These are phyloP conservation scores for Heliconius congener DNA, from an alignment of 1,140 invertebrate genomes.

Conservation along the genomic window DNA sequence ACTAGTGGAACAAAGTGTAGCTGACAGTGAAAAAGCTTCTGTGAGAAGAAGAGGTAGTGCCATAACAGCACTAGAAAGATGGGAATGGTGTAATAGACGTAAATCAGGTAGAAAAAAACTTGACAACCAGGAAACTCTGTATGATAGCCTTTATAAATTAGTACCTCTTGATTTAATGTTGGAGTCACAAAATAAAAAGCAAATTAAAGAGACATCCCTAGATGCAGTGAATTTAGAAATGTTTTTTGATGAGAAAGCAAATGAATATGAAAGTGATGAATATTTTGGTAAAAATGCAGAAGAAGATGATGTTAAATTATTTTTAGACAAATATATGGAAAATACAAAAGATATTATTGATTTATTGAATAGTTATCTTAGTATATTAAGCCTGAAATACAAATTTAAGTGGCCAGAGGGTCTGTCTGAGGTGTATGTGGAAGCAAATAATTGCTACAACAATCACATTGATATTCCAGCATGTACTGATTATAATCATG, in stretches of 20 bases:
- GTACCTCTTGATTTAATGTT: constrained; percentile 64
- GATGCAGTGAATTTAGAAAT: constrained; percentile 85
- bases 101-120: constrained; percentile 84
- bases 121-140: constrained; percentile 79
- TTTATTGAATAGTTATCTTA: constrained; percentile 83
- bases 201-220: constrained; percentile 82
- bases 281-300: constrained; percentile 87
- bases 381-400: constrained; percentile 83
- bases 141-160: constrained; percentile 86
- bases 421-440: constrained; percentile 83
- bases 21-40: constrained; percentile 67
- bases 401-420: constrained; percentile 84
- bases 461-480: constrained; percentile 82
- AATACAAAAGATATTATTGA: constrained; percentile 83
- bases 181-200: constrained; percentile 70
- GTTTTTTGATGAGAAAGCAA: constrained; percentile 83
- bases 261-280: constrained; percentile 46
- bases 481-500: constrained; percentile 75
- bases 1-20: constrained; percentile 53
- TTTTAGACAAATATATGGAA: constrained; percentile 83
- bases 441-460: constrained; percentile 82
- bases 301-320: constrained; percentile 83
- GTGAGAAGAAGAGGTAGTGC: constrained; percentile 85
- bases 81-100: constrained; percentile 87
- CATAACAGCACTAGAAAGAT: constrained; percentile 85